Evolutionary conservation across 2,113 vertebrate species (phyloP).

Genomic region (Galbula dea): DNA sequence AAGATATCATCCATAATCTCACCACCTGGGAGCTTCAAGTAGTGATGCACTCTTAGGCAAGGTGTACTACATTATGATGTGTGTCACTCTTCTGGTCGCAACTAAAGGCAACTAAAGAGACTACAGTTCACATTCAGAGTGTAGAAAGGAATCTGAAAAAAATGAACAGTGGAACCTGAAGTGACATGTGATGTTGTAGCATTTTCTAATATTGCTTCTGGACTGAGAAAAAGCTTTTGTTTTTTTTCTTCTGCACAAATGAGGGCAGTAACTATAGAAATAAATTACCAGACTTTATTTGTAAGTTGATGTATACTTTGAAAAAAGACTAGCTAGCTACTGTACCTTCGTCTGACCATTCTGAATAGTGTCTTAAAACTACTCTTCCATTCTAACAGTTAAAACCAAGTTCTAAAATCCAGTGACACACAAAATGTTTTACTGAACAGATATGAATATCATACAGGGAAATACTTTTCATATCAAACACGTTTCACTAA

Average conservation of each 20-base stretch:
- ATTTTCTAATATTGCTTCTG: neutral
- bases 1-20: neutral
- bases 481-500: neutral
- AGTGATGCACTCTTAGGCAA: neutral
- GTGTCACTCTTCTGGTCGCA: neutral
- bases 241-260: neutral
- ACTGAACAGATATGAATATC: neutral
- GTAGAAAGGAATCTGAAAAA: neutral
- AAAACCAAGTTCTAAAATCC: neutral
- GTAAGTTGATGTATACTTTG: neutral
- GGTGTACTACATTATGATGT: neutral
- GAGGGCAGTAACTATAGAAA: neutral
- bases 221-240: accelerated
- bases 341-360: neutral
- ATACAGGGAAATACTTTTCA: neutral
- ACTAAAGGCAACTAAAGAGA: neutral
- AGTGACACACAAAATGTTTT: neutral
- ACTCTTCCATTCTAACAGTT: neutral
- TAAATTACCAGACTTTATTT: neutral
- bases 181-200: accelerated
- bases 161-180: neutral
- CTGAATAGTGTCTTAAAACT: neutral
- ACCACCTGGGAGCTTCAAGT: neutral
- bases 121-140: neutral
- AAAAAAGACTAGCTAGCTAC: neutral